Conservation (phyloP, 2,113 vertebrate species). For the Oxyura jamaicensis region DNA sequence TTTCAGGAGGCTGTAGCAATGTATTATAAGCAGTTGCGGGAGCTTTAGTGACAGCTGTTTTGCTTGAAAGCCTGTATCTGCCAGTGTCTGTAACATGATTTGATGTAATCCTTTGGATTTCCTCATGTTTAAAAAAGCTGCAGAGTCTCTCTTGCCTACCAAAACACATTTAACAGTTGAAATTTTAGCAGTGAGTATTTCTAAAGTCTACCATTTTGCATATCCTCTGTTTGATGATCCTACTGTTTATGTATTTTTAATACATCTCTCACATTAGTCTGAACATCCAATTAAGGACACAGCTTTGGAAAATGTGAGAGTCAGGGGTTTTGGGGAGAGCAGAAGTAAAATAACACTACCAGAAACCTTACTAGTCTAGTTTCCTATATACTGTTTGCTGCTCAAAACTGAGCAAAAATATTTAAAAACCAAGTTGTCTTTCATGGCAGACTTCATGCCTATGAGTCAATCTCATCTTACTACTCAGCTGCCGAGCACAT, state of each 20-base stretch:
- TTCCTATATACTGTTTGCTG: neutral
- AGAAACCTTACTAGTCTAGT: neutral
- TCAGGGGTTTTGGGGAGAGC: too few relatives aligned
- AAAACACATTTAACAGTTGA: conserved; percentile 23
- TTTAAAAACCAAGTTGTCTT: conserved; percentile 2
- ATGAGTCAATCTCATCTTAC: conserved; percentile 38
- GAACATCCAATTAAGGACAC: neutral
- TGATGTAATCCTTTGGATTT: conserved; percentile 57
- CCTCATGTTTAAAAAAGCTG: conserved; percentile 34
- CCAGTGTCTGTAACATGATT: conserved; percentile 32
- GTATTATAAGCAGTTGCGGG: neutral
- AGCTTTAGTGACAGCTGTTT: conserved; percentile 59
- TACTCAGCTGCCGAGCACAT: neutral
- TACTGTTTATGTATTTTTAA: neutral
- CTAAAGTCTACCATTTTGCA: conserved; percentile 12
- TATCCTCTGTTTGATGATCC: neutral
- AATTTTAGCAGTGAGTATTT: conserved; percentile 28
- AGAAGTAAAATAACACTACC: neutral
- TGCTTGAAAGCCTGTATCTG: conserved; percentile 35
- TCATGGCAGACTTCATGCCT: neutral
- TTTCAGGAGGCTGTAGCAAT: neutral
- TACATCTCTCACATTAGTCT: neutral
- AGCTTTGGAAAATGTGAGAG: neutral
- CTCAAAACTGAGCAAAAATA: conserved; percentile 16
- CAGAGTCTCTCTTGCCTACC: neutral